Evolutionary conservation across 1,140 invertebrate species (phyloP).

Genomic region (Zaprionus kolodkinae): DNA sequence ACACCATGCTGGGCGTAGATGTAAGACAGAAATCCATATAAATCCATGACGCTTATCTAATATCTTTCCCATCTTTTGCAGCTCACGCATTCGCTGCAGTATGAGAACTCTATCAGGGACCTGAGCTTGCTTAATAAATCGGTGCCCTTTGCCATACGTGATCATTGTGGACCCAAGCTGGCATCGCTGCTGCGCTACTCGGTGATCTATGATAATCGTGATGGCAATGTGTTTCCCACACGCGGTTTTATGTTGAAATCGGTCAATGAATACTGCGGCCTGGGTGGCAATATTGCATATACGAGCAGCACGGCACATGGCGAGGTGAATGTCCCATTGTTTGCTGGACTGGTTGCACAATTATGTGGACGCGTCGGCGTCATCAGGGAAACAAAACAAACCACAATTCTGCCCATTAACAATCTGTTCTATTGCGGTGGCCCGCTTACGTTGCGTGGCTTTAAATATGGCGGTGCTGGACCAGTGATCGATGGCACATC

Average conservation of each 20-base stretch:
- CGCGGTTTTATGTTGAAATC: slow-evolving; percentile 73
- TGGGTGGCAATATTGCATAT: slow-evolving; percentile 78
- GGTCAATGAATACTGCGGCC: slow-evolving; percentile 76
- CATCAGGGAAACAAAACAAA: slow-evolving; percentile 68
- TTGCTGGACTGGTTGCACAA: slow-evolving; percentile 72
- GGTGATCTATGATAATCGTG: slow-evolving; percentile 73
- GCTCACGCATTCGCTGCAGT: slow-evolving; percentile 82
- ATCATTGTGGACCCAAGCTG: slow-evolving; percentile 80
- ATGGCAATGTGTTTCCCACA: slow-evolving; percentile 76
- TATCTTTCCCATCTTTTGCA: slow-evolving; percentile 28
- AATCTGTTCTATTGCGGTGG: slow-evolving; percentile 83
- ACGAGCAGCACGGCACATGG: slow-evolving; percentile 75
- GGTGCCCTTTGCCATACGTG: slow-evolving; percentile 77
- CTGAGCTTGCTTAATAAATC: slow-evolving; percentile 65
- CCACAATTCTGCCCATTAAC: slow-evolving; percentile 70
- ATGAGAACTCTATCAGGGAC: slow-evolving; percentile 78
- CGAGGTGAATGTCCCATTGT: slow-evolving; percentile 77
- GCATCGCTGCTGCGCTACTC: slow-evolving; percentile 79
- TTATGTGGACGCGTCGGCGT: slow-evolving; percentile 76
- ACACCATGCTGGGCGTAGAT: slow-evolving; percentile 70
- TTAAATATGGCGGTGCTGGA: slow-evolving; percentile 76
- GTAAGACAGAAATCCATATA: slow-evolving; percentile 36
- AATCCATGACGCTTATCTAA: background rate
- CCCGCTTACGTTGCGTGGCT: slow-evolving; percentile 75
- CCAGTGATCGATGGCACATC: slow-evolving; percentile 76